Evolutionary conservation across 2,113 vertebrate species (phyloP), one percentile per base, ranked within the genome.

Genomic region (Zeus faber): DNA sequence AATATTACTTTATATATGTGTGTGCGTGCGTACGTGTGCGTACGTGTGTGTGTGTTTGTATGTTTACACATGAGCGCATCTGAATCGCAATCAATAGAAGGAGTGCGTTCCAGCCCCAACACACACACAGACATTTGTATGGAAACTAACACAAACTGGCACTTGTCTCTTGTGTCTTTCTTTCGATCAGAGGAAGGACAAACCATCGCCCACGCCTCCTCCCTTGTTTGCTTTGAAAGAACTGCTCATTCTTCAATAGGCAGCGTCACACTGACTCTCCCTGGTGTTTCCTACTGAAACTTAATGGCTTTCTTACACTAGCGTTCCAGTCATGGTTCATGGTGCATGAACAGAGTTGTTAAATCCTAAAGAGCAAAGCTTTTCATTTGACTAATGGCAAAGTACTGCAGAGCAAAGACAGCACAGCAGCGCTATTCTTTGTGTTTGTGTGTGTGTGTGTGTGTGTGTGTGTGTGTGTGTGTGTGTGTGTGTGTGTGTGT

Each of bases 311-410:
- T 43, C 26, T 33, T 5, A 31, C 27, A 31, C 10, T 33, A 11
- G 26, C 25, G 10, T 26, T 16, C 17, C 27, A 33, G n/a, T 31
- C 48, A 29, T 10, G 48, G 3, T 31, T 10, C 26, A 20, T 17
- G 16, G 8, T 31, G 9, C 26, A 16, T 33, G 20, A 33, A 31
- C 21, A 10, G 27, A 21, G 16, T 21, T 20, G 26, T 31, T 49
- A 27, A 49, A 49, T 29, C 13, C 29, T 31, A 31, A 31, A 31
- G 26, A 31, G 48, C 26, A 4, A 9, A 2, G 7, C 26, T 50
- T 50, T 50, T 33, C 17, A 31, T 50, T 66, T n/a, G 5, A 54
- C 35, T 72, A 51, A 58, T 62, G 49, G 35, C 40, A n/a, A 51
- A 47, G 31, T 17, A 23, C 37, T 9, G 21, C 49, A 27, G 2